These are phyloP conservation scores for Pocota personata DNA, from an alignment of 2,888 invertebrate genomes.

Conservation along the genomic window DNA sequence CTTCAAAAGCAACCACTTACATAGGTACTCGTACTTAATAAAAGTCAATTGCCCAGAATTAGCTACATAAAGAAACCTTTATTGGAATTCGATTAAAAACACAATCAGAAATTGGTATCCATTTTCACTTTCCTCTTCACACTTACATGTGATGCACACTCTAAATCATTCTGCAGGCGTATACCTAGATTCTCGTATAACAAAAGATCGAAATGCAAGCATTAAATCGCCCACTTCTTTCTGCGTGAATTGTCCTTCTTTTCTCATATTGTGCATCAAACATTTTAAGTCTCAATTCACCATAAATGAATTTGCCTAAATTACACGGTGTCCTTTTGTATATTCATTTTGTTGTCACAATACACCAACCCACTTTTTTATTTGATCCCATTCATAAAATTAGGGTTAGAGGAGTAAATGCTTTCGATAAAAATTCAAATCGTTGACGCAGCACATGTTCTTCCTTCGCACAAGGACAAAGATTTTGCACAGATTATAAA, in stretches of 20 bases:
- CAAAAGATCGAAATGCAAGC: conserved; percentile 15
- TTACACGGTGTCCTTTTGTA: conserved; percentile 56
- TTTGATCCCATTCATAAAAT: conserved; percentile 62
- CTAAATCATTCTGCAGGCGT: not conserved
- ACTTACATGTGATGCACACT: not conserved
- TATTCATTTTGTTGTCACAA: conserved; percentile 65
- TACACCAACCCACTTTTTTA: conserved; percentile 61
- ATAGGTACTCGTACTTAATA: no score
- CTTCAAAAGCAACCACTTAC: not conserved
- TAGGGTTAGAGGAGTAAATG: conserved; percentile 50
- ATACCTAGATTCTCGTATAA: not conserved
- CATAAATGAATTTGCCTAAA: conserved; percentile 60
- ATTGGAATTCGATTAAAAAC: not conserved
- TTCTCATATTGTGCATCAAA: conserved; percentile 28
- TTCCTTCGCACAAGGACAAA: conserved; percentile 16
- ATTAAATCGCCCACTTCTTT: conserved; percentile 68
- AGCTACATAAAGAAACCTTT: conserved; percentile 20
- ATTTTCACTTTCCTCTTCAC: not conserved
- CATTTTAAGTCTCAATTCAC: conserved; percentile 35
- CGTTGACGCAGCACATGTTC: conserved; percentile 60
- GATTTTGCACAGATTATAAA: conserved; percentile 50
- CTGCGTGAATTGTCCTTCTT: conserved; percentile 25
- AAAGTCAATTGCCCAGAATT: conserved; percentile 47
- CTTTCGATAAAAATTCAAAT: conserved; percentile 54
- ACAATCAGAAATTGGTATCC: not conserved